Evolutionary conservation across 1,140 invertebrate genomes (phyloP).

Genomic region (Adoxophyes honmai): DNA sequence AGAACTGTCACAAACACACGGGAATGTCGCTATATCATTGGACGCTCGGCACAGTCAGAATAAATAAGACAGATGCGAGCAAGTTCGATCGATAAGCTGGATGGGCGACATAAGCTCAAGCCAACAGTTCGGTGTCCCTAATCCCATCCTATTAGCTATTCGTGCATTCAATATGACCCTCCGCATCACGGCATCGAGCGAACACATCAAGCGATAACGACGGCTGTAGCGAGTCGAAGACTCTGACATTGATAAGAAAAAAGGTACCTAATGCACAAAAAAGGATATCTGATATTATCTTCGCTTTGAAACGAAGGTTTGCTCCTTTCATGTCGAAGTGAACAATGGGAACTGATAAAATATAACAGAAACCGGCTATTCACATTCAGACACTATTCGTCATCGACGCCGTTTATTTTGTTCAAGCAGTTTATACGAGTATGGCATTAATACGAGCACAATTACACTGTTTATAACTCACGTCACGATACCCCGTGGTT

Average conservation of each 20-base stretch:
- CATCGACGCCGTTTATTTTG: neutral
- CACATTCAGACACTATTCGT: too few species aligned
- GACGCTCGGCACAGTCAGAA: neutral
- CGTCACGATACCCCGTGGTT: conserved; percentile 34
- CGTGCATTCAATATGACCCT: conserved; percentile 11
- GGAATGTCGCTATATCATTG: neutral
- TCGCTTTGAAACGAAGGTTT: neutral
- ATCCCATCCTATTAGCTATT: conserved; percentile 14
- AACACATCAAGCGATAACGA: neutral
- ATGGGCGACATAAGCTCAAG: neutral
- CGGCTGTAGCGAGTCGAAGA: neutral
- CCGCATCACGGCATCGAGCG: neutral
- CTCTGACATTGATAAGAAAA: conserved; percentile 8
- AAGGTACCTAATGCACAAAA: neutral
- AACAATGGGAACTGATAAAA: neutral
- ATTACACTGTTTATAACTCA: conserved; percentile 31
- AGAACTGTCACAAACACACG: neutral
- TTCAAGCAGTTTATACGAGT: neutral
- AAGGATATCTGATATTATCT: neutral
- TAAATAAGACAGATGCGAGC: neutral
- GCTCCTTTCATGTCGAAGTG: conserved; percentile 12
- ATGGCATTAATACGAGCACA: conserved; percentile 23
- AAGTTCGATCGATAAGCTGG: neutral
- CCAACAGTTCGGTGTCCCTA: conserved; percentile 1
- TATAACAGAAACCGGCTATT: too few species aligned